These are phyloP conservation scores for Notechis scutatus DNA, from an alignment of 2,113 vertebrate genomes.

Conservation along the genomic window DNA sequence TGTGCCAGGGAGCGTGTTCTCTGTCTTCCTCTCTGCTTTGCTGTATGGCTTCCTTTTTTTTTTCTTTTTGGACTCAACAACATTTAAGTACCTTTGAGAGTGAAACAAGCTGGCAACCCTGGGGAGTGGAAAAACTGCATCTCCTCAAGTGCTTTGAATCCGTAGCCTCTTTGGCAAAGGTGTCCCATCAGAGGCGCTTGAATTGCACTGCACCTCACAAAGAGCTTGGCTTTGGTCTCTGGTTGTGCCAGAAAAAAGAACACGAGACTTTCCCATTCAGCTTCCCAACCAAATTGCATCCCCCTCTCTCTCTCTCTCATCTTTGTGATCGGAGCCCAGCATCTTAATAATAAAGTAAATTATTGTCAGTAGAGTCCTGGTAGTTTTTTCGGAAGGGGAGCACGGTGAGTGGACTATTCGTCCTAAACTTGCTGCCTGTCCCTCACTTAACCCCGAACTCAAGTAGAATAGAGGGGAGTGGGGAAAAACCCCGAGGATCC, in stretches of 20 bases:
- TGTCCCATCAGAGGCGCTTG: neutral
- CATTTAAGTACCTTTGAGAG: too few species aligned
- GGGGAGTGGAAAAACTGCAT: accelerated
- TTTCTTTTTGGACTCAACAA: neutral
- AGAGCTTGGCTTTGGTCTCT: neutral
- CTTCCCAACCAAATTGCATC: neutral
- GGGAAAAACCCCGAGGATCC: neutral
- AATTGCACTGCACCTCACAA: neutral
- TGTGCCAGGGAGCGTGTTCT: neutral
- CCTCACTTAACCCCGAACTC: too few species aligned
- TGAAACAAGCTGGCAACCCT: neutral
- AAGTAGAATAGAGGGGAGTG: neutral
- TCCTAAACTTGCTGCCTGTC: neutral
- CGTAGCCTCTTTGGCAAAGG: neutral
- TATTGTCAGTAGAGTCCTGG: neutral
- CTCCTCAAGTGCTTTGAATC: neutral
- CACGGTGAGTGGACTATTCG: too few species aligned
- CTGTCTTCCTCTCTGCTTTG: neutral
- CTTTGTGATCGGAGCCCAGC: neutral
- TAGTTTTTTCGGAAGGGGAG: neutral
- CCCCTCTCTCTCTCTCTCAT: neutral
- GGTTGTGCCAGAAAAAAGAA: neutral
- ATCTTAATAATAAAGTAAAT: neutral
- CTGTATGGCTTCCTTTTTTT: neutral
- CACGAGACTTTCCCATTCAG: neutral